Base-by-base conservation (phyloP, 2,888 invertebrate genomes). In the Holacanthella duospinosa region DNA sequence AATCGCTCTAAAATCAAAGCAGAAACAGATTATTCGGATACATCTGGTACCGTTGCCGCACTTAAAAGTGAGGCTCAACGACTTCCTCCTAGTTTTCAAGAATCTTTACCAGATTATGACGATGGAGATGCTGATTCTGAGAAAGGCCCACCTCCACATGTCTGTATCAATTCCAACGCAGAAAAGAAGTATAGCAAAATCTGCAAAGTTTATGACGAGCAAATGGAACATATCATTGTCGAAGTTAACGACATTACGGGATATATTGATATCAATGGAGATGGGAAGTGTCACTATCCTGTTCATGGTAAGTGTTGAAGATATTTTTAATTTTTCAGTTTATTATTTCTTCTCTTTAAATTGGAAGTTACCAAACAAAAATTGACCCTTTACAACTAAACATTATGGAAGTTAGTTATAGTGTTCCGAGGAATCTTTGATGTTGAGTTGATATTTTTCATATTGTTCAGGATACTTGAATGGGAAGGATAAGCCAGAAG, bases 231-330 rank as follows among this genome's bases (percentile, higher is more conserved):
- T 55, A 64, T 70, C 44, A 55, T 60, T 43, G 27, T 71, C 29
- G 59, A 70, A n/a, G 66, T 66, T 43, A 25, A 60, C 21, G 67
- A 60, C n/a, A 66, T 71, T 43, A 61, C 66, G 4, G 70, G 69
- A n/a, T 68, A 66, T 58, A 59, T 19, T 26, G 43, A 60, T n/a
- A 43, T 48, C 19, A 68, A 68, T 59, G 60, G 67, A 3, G 65
- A 68, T 55, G 70, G 68, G 26, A 69, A 68, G 29, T 71, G 71
- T 55, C 71, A 69, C 55, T 71, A 71, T 54, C 70, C 69, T 29
- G 64, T 71, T n/a, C 43, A 63, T 25, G 63, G 71, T 71, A 66
- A 67, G 68, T 65, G 36, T 16, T 9, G 19, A n/a, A 36, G 9
- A 43, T 2, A 43, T 9, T 24, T 28, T 12, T 12, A 12, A 59